Base-by-base conservation (phyloP, 2,888 invertebrate species). In the Sesia apiformis region DNA sequence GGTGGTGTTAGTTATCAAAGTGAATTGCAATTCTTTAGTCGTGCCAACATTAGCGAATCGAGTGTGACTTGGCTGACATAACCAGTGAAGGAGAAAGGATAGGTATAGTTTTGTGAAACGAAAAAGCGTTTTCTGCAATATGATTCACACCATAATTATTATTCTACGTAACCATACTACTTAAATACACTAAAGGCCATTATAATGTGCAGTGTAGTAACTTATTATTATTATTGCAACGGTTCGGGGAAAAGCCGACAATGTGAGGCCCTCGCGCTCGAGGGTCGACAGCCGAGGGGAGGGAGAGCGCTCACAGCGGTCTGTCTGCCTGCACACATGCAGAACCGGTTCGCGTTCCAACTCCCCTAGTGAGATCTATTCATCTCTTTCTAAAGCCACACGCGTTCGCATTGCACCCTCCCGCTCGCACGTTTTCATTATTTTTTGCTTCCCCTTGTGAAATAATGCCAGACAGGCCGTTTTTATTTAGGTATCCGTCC, bases 371-470 rank as follows among this genome's bases (percentile, higher is more conserved):
- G 78, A 76, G 75, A 72, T 79, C 76, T 69, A 68, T 70, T 66
- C 64, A 64, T 77, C 78, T 79, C 78, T 78, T 74, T 87, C 74
- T 77, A 72, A 73, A 71, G 75, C 79, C 84, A 81, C 81, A 83
- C 80, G 79, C 81, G 81, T 72, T 68, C 73, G 78, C 79, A 81
- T 81, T 72, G 68, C 60, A 68, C 77, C 76, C 66, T 83, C 83
- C 78, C 81, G 58, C 69, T 84, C 81, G 76, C 81, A 81, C 86
- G 67, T 81, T 87, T 84, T 82, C 78, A 81, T 85, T 85, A 84
- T 83, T 85, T 87, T 74, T 88, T 86, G 84, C 81, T 81, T 84
- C 78, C 81, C 84, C 85, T 78, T 83, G 78, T 86, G 72, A 81
- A 84, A 84, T 85, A 81, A 80, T 78, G 78, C 84, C 81, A 79